phyloP scores from a whole-genome alignment of 2,113 vertebrate species.

The Psilopsiagon aurifrons region DNA sequence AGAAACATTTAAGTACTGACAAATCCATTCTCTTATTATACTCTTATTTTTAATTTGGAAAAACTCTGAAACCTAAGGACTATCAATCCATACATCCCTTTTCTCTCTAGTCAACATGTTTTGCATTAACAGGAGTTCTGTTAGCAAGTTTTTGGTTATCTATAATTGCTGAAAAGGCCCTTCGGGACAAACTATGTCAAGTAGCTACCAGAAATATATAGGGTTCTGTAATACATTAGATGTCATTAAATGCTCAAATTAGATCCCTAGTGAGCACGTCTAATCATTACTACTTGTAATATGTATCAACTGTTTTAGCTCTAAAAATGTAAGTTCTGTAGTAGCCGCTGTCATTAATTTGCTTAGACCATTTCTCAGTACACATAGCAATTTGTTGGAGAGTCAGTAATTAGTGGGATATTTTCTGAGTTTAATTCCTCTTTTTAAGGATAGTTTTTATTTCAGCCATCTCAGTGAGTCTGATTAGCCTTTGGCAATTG shows the following conservation, averaged over 20 bases:
- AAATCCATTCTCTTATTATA: neutral
- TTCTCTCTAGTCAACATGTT: neutral
- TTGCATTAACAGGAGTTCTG: neutral
- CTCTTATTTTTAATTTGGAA: neutral
- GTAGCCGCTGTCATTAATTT: neutral
- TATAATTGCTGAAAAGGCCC: neutral
- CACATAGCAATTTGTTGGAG: neutral
- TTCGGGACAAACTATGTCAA: neutral
- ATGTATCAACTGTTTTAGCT: neutral
- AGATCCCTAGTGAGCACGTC: neutral
- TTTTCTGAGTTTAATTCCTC: neutral
- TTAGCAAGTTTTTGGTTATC: neutral
- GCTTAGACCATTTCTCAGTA: neutral
- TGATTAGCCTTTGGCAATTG: neutral
- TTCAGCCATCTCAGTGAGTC: neutral
- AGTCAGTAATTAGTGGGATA: neutral
- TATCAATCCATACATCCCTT: neutral
- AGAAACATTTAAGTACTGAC: neutral
- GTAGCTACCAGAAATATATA: neutral
- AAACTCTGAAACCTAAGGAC: neutral
- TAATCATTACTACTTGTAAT: neutral
- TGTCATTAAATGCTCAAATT: conserved; percentile 2
- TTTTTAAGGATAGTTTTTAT: neutral
- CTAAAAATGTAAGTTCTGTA: neutral
- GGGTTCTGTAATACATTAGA: neutral